These are phyloP conservation scores for Porites cylindrica DNA, from an alignment of 92 coral and sea anemone genomes.

Conservation along the genomic window DNA sequence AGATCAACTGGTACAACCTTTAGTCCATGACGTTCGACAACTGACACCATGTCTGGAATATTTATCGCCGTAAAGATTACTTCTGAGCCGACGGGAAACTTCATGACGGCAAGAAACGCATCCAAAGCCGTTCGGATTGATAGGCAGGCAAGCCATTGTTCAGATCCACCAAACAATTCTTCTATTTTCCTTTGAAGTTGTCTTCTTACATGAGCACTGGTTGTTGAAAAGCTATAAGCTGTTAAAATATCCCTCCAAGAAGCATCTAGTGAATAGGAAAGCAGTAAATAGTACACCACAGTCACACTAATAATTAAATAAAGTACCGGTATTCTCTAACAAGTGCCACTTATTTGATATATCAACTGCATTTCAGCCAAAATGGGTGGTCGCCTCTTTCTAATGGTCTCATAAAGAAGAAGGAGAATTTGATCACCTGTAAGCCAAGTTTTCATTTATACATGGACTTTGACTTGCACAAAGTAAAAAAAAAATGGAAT, in stretches of 20 bases:
- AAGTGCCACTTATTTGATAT: no score
- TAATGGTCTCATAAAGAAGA: no score
- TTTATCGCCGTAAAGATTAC: constrained; percentile 91
- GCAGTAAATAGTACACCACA: not conserved
- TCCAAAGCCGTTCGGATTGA: constrained; percentile 95
- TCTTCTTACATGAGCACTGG: constrained; percentile 52
- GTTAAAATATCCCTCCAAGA: constrained; percentile 86
- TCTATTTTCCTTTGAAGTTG: constrained; percentile 74
- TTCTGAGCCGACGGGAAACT: constrained; percentile 92
- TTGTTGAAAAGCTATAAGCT: constrained; percentile 68
- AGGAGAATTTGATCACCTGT: no score
- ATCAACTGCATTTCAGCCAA: no score
- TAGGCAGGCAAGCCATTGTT: constrained; percentile 75
- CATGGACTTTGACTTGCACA: no score
- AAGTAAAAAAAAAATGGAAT: no score
- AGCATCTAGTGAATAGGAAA: constrained; percentile 60
- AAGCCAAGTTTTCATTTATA: no score
- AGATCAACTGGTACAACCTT: constrained; percentile 90
- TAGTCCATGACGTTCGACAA: constrained; percentile 82
- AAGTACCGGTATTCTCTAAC: no score
- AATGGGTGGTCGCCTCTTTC: no score
- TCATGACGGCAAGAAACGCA: constrained; percentile 81
- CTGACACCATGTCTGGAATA: constrained; percentile 92
- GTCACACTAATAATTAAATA: not conserved
- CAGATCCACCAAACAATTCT: constrained; percentile 86